Base-by-base conservation (phyloP, 1,140 invertebrate genomes). In the Drosophila dunni region DNA sequence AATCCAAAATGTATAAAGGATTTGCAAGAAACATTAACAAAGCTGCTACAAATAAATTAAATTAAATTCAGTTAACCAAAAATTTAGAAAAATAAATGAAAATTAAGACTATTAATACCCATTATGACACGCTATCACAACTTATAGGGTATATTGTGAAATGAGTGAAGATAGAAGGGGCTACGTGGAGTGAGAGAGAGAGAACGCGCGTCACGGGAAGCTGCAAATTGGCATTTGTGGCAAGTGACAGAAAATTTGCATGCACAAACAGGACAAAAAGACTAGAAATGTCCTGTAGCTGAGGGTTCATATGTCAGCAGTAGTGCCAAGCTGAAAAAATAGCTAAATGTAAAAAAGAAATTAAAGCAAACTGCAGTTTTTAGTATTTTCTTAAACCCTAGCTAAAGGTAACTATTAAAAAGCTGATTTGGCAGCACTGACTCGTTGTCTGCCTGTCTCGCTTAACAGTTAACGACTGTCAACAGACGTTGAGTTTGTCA, bases 141-240 rank as follows among this genome's bases (percentile, higher is more conserved):
- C 7, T 8, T 40, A 38, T 7, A 40, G 53, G 34, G 53, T 56
- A 56, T 56, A 17, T 20, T 40, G 17, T 4, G 15, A 56, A 0
- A 29, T 0, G 24, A 3, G 4, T 56, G 34, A 56, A 17, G 13
- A 40, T 38, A 44, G 38, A 5, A 42, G 11, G 24, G 9, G n/a
- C 15, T 4, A 36, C 24, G 40, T 10, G n/a, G 13, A 8, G 24
- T 44, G 17, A 57, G 64, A 24, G 33, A 36, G 20, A 17, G n/a
- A n/a, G n/a, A n/a, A n/a, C n/a, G n/a, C n/a, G 8, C 50, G 57
- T 69, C 68, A 40, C 24, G 17, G 15, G 24, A 34, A 72, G 67
- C 79, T 79, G 54, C 38, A 83, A 86, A 88, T 79, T 83, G 83
- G 65, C 79, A 68, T 85, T 85, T 82, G 86, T 79, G 82, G 79